These are phyloP conservation scores for Schizopygopsis pylzovi DNA, from an alignment of 2,797 vertebrate species.

Conservation along the genomic window DNA sequence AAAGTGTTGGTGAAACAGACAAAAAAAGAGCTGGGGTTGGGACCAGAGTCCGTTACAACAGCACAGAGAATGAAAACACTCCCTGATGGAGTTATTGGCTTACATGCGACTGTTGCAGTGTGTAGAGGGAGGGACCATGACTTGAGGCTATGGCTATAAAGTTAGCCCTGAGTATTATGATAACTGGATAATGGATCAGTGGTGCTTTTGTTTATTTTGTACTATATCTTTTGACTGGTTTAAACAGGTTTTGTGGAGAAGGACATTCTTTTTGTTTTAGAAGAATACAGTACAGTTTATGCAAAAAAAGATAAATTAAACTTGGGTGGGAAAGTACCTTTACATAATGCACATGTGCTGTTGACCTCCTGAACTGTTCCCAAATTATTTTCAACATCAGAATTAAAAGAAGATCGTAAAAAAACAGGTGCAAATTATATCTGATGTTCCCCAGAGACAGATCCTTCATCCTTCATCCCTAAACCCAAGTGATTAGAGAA, in stretches of 20 bases:
- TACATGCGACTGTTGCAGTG: conserved; percentile 28
- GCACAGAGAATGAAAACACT: conserved; percentile 34
- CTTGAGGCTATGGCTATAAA: conserved; percentile 1
- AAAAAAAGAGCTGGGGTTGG: conserved; percentile 26
- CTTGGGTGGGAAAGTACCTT: neutral
- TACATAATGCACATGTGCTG: neutral
- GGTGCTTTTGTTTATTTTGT: conserved; percentile 4
- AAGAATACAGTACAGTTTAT: neutral
- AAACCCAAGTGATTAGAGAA: conserved; percentile 61
- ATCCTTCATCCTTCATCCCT: conserved; percentile 52
- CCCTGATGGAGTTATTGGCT: conserved; percentile 56
- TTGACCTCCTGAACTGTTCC: neutral
- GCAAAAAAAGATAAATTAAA: neutral
- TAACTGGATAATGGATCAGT: neutral
- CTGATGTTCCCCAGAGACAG: neutral
- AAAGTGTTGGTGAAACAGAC: conserved; percentile 50
- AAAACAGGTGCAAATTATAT: neutral
- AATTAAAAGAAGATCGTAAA: neutral
- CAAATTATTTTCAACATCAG: neutral
- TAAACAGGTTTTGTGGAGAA: conserved; percentile 1
- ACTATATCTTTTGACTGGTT: neutral
- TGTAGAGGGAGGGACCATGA: conserved; percentile 23
- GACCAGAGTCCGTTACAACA: conserved; percentile 34
- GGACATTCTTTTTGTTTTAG: neutral
- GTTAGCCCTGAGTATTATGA: conserved; percentile 21